Percentiles rank a stretch among this genome's conserved stretches.
These are phyloP conservation scores for Malthinus seriepunctatus DNA, from an alignment of 2,888 invertebrate species.

Conservation along the genomic window DNA sequence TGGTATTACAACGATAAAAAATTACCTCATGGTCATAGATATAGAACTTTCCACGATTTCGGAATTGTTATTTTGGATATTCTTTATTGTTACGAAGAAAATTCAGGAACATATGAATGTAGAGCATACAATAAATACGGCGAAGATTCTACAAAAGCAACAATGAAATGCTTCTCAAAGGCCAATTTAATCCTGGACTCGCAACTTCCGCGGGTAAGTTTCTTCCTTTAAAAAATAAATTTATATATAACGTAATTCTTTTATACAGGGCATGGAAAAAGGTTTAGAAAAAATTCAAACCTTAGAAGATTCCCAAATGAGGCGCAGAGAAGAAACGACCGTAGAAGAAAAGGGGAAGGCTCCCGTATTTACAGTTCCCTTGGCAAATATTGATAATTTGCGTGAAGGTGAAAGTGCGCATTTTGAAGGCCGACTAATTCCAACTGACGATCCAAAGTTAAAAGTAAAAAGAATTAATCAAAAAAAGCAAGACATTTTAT, in stretches of 20 bases:
- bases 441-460: slow-evolving; percentile 88
- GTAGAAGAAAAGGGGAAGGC: slow-evolving; percentile 82
- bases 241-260: neutral
- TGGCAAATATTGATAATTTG: slow-evolving; percentile 83
- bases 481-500: neutral
- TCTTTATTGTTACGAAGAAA: slow-evolving; percentile 94
- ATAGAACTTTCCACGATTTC: slow-evolving; percentile 96
- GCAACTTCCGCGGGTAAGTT: slow-evolving; percentile 82
- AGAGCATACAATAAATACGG: slow-evolving; percentile 91
- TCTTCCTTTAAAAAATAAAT: neutral
- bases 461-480: slow-evolving; percentile 50
- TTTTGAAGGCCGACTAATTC: slow-evolving; percentile 86
- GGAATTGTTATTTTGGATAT: slow-evolving; percentile 96
- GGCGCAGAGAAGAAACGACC: slow-evolving; percentile 71
- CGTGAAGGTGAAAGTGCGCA: slow-evolving; percentile 91
- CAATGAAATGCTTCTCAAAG: slow-evolving; percentile 84
- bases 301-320: slow-evolving; percentile 86
- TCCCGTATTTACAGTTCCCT: slow-evolving; percentile 86
- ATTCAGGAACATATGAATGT: slow-evolving; percentile 92
- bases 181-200: slow-evolving; percentile 89
- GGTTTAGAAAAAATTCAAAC: slow-evolving; percentile 91
- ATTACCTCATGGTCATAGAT: slow-evolving; percentile 92
- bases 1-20: slow-evolving; percentile 95
- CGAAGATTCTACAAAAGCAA: slow-evolving; percentile 82
- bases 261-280: slow-evolving; percentile 84